Conservation (phyloP, 1,140 invertebrate genomes). For the Sarcophaga peregrina region DNA sequence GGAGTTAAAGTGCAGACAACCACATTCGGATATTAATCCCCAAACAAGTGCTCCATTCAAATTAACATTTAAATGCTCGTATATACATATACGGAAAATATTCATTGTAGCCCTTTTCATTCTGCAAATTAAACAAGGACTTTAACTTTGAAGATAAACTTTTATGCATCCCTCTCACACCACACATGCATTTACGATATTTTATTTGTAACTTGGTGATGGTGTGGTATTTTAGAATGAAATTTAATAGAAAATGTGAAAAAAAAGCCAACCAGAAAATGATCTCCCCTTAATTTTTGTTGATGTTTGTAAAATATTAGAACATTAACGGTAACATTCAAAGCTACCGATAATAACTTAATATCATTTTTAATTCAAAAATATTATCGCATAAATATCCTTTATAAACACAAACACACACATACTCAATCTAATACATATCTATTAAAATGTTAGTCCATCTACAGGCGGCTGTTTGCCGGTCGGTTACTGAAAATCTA, state of each 20-base stretch:
- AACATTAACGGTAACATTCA: conserved; percentile 37
- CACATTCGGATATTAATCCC: conserved; percentile 1
- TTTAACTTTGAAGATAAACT: no score
- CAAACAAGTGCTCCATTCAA: not conserved
- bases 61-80: conserved; percentile 15
- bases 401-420: no score
- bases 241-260: not conserved
- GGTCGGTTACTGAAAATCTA: no score
- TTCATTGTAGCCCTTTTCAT: not conserved
- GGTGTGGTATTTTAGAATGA: not conserved
- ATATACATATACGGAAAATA: not conserved
- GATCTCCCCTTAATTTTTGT: not conserved
- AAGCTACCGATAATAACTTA: conserved; percentile 63
- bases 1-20: not conserved
- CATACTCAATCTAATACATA: no score
- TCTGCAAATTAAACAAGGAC: not conserved
- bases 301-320: not conserved
- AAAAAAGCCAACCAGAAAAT: not conserved
- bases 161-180: no score
- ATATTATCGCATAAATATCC: conserved; percentile 31
- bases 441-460: no score
- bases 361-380: conserved; percentile 65
- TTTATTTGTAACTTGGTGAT: no score
- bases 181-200: no score
- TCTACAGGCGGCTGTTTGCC: no score